Evolutionary conservation across 53 echinoderm and acorn worm genomes (phyloP).

Genomic region (Echinometra lucunter): DNA sequence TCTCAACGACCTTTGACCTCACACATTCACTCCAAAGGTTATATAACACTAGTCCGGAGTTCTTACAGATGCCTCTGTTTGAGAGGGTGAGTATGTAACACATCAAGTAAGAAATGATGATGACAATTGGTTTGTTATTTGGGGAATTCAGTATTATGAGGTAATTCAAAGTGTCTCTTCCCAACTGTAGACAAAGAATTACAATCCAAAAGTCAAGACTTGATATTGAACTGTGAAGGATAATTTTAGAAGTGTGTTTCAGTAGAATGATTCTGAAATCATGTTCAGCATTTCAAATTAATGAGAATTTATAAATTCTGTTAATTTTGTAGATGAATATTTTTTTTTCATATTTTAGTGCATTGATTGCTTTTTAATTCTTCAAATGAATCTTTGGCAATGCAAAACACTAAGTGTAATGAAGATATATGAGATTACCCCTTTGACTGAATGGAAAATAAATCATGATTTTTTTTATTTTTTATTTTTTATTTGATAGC

Average conservation of each 20-base stretch:
- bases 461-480: too few species aligned
- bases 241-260: background rate
- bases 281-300: background rate
- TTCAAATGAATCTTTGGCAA: too few species aligned
- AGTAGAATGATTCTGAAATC: background rate
- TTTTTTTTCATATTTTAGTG: too few species aligned
- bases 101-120: background rate
- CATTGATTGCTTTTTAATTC: too few species aligned
- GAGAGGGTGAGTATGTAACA: slow-evolving; percentile 84
- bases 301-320: too few species aligned
- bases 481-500: too few species aligned
- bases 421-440: too few species aligned
- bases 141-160: background rate
- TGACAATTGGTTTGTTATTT: background rate
- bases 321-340: too few species aligned
- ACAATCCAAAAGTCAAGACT: background rate
- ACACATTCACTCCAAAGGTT: slow-evolving; percentile 95
- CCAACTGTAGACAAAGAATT: background rate
- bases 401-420: too few species aligned
- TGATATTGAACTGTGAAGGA: background rate
- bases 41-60: slow-evolving; percentile 98
- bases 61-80: slow-evolving; percentile 89
- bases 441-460: too few species aligned
- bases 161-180: background rate
- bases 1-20: slow-evolving; percentile 95